phyloP scores from a whole-genome alignment of 2,797 vertebrate genomes.

The Mallotus villosus region DNA sequence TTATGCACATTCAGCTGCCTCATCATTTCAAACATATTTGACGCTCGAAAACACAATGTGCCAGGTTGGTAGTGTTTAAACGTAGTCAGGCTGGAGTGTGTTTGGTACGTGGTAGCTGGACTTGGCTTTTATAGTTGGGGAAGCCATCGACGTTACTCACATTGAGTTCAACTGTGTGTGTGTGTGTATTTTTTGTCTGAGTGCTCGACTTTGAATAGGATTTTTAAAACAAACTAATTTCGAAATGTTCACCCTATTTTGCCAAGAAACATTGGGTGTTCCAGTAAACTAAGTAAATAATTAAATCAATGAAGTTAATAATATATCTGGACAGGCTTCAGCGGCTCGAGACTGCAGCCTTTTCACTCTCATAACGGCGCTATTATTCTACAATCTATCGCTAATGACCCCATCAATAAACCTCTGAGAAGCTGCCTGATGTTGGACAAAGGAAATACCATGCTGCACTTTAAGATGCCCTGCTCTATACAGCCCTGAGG shows the following conservation, averaged over 20 bases:
- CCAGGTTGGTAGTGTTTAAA: background rate
- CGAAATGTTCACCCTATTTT: too few species aligned
- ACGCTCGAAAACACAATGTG: background rate
- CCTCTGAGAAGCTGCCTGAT: background rate
- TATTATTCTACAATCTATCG: constrained; percentile 7
- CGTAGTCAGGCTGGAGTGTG: background rate
- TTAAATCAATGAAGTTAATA: constrained; percentile 20
- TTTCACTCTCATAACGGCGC: constrained; percentile 3
- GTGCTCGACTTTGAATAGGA: too few species aligned
- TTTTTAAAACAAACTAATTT: too few species aligned
- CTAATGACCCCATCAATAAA: constrained; percentile 21
- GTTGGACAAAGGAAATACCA: background rate
- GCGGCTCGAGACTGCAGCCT: background rate
- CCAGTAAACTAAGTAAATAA: constrained; percentile 2
- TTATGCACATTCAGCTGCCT: background rate
- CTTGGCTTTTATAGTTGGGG: background rate
- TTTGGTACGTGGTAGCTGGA: background rate
- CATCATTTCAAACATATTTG: background rate
- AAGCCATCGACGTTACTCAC: too few species aligned
- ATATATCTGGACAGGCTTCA: constrained; percentile 8
- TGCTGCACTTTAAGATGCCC: background rate
- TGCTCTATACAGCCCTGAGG: background rate
- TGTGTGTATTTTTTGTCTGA: too few species aligned
- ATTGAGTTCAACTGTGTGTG: too few species aligned
- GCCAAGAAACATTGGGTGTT: background rate